Conservation (phyloP, 2,113 vertebrate species). For the Clupea harengus region DNA sequence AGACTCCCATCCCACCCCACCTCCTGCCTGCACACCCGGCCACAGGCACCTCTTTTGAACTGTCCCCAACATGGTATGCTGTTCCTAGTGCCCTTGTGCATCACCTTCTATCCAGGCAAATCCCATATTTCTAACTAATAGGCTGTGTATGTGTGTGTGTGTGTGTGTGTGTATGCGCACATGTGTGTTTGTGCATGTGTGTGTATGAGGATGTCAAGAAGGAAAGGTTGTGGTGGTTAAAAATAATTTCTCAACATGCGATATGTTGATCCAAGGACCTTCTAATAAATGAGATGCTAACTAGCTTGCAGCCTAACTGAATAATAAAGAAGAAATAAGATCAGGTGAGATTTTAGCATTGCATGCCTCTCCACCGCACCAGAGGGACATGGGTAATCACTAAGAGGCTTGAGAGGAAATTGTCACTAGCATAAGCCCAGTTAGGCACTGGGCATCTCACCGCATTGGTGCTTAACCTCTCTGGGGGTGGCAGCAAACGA, state of each 20-base stretch:
- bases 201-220: neutral
- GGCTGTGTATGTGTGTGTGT: neutral
- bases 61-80: neutral
- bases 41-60: neutral
- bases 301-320: slow-evolving; percentile 3
- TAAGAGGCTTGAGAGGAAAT: neutral
- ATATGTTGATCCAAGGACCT: neutral
- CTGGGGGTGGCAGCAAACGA: neutral
- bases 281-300: slow-evolving; percentile 16
- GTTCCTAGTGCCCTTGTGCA: slow-evolving; percentile 9
- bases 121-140: slow-evolving; percentile 25
- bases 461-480: neutral
- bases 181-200: neutral
- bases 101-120: slow-evolving; percentile 23
- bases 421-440: neutral
- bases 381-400: neutral
- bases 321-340: neutral
- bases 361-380: too few relatives aligned
- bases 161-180: neutral
- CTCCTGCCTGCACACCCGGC: neutral
- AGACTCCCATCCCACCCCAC: slow-evolving; percentile 23
- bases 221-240: neutral
- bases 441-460: neutral
- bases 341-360: neutral
- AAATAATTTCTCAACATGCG: slow-evolving; percentile 27